phyloP scores from a whole-genome alignment of 1,140 invertebrate genomes.

The Drosophila cardini region DNA sequence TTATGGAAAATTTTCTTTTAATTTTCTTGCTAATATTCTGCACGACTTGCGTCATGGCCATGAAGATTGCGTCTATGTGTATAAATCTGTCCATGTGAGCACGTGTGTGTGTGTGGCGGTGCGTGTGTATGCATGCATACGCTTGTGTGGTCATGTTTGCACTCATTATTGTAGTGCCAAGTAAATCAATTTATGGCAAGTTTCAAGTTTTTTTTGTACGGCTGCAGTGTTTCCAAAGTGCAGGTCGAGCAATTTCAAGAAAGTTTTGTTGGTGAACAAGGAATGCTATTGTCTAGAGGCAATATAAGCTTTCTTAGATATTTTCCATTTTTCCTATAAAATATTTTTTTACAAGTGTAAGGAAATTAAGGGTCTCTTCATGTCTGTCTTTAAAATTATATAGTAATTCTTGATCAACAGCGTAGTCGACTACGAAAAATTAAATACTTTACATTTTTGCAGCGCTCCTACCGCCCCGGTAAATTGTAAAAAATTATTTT shows the following conservation, averaged over 20 bases:
- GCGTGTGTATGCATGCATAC: constrained; percentile 12
- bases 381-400: too few relatives aligned
- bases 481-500: too few relatives aligned
- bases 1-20: constrained; percentile 80
- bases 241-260: constrained; percentile 22
- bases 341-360: background rate
- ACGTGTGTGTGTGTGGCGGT: constrained; percentile 4
- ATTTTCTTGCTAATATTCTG: constrained; percentile 64
- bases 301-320: background rate
- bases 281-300: constrained; percentile 34
- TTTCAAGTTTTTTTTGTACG: constrained; percentile 57
- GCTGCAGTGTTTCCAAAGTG: constrained; percentile 44
- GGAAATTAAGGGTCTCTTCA: too few relatives aligned
- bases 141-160: constrained; percentile 47
- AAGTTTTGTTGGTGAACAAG: constrained; percentile 20
- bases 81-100: background rate
- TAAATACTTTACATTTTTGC: too few relatives aligned
- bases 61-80: constrained; percentile 31
- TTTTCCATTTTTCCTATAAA: background rate
- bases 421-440: too few relatives aligned
- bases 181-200: constrained; percentile 58
- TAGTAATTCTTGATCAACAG: too few relatives aligned
- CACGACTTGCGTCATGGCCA: constrained; percentile 48
- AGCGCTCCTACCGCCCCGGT: too few relatives aligned
- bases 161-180: constrained; percentile 61